phyloP scores from a whole-genome alignment of 2,888 invertebrate species.

The Eubasilissa splendida region DNA sequence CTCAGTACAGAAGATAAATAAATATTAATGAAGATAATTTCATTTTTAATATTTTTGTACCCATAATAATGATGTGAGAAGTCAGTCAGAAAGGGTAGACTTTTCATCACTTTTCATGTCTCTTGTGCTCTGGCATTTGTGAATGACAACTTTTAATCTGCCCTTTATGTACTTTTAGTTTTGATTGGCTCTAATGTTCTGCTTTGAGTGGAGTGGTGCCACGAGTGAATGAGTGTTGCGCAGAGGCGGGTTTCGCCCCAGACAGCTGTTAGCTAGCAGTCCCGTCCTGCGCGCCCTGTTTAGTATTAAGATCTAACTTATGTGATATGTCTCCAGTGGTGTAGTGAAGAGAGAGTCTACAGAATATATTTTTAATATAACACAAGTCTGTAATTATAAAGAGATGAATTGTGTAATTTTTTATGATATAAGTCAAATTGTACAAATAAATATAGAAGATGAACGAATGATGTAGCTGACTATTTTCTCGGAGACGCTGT shows the following conservation, averaged over 20 bases:
- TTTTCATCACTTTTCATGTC: no score
- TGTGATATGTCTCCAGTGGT: conserved; percentile 21
- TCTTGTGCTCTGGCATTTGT: no score
- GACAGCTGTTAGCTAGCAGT: neutral
- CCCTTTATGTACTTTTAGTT: neutral
- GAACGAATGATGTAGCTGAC: neutral
- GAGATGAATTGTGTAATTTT: neutral
- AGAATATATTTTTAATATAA: conserved; percentile 33
- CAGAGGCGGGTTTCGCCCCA: neutral
- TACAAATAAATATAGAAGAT: conserved; percentile 31
- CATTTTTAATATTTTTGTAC: no score
- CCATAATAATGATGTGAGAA: no score
- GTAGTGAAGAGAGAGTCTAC: conserved; percentile 5
- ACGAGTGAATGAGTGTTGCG: no score
- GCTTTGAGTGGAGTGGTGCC: neutral
- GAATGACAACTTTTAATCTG: neutral
- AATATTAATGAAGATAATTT: no score
- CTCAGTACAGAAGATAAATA: no score
- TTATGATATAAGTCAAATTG: conserved; percentile 18
- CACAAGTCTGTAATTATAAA: conserved; percentile 13
- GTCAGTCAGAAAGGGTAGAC: no score
- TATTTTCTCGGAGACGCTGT: neutral
- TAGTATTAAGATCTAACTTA: conserved; percentile 7
- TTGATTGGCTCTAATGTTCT: neutral
- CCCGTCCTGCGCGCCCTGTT: neutral